Conservation (phyloP, 2,888 invertebrate species). For the Microctonus aethiopoides region DNA sequence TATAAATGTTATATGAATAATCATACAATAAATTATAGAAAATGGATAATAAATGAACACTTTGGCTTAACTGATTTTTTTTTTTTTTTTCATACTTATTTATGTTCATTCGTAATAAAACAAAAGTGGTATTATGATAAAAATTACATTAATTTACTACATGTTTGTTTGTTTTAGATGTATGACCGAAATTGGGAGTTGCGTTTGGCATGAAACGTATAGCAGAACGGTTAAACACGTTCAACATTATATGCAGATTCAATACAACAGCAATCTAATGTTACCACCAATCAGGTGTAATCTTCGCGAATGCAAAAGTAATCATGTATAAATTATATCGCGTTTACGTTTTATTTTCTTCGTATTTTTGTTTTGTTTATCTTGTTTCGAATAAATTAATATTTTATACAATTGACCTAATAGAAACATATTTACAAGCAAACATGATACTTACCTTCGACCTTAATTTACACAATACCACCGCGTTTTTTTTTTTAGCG, state of each 20-base stretch:
- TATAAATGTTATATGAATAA: conserved; percentile 7
- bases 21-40: conserved; percentile 21
- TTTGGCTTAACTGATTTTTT: conserved; percentile 43
- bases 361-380: conserved; percentile 32
- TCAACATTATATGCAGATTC: conserved; percentile 76
- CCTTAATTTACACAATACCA: conserved; percentile 58
- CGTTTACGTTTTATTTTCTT: conserved; percentile 18
- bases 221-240: conserved; percentile 72
- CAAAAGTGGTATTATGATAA: conserved; percentile 54
- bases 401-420: conserved; percentile 61
- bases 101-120: conserved; percentile 50
- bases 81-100: conserved; percentile 43
- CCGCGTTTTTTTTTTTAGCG: conserved; percentile 44
- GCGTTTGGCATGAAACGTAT: conserved; percentile 77
- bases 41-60: conserved; percentile 34
- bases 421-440: conserved; percentile 64
- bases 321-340: conserved; percentile 38
- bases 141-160: conserved; percentile 57
- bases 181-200: conserved; percentile 68
- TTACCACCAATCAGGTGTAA: conserved; percentile 61
- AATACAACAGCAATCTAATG: conserved; percentile 67
- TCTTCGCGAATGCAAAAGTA: conserved; percentile 53
- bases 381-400: conserved; percentile 61
- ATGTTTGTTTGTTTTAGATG: conserved; percentile 66
- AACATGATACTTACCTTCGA: conserved; percentile 62